Conservation (phyloP, 2,888 invertebrate species). For the Osedax frankpressi region DNA sequence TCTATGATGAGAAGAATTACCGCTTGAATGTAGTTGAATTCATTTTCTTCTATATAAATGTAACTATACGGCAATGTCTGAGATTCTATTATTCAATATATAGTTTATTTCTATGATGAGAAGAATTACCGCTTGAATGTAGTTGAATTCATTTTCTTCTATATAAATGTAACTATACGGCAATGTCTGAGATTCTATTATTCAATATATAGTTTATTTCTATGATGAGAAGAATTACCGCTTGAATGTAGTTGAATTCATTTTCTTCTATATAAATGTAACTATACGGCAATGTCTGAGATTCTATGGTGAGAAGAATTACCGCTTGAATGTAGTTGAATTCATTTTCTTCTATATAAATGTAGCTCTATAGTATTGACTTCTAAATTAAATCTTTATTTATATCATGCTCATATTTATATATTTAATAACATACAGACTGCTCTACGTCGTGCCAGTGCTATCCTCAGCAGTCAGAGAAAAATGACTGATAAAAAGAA, state of each 20-base stretch:
- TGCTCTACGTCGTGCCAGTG: slow-evolving; percentile 80
- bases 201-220: background rate
- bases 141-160: background rate
- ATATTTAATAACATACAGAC: too few relatives aligned
- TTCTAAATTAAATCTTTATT: background rate
- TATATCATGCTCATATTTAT: too few relatives aligned
- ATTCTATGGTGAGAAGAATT: background rate
- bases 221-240: background rate
- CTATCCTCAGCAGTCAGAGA: slow-evolving; percentile 79
- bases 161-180: background rate
- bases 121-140: background rate
- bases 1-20: background rate
- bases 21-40: background rate
- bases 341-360: background rate
- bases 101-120: background rate
- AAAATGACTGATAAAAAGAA: slow-evolving; percentile 62
- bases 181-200: background rate
- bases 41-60: background rate
- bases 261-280: background rate
- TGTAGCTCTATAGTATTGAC: background rate
- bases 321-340: background rate
- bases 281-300: background rate
- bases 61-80: background rate
- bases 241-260: background rate
- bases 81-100: background rate